Evolutionary conservation across 2,797 vertebrate genomes (phyloP), one percentile per base, ranked within the genome.

Genomic region (Periophthalmus magnuspinnatus): DNA sequence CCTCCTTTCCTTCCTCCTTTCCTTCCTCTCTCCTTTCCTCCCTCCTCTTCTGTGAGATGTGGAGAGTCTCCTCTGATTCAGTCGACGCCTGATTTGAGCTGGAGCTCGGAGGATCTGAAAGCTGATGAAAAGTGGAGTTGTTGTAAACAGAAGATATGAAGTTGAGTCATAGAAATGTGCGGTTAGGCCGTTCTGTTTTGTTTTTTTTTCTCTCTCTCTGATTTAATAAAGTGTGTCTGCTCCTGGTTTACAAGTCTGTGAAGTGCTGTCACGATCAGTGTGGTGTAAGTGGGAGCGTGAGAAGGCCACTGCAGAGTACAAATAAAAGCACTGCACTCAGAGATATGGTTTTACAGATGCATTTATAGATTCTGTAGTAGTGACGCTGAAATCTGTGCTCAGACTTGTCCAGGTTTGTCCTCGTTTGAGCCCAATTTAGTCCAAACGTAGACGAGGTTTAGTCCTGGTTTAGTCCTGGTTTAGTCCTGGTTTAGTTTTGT

Each of bases 121-220:
- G 38, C 48, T 64, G 62, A 64, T 64, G 62, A 64, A 64, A 64
- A 67, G 33, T 54, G 47, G 2, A 56, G 64, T 55, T 66, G 50
- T 38, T 36, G 28, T 67, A 67, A 55, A 54, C 48, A 67, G 52
- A 54, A 66, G 47, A 66, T 52, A 50, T 63, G 38, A 47, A 45
- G 41, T 48, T 64, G 61, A 64, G 62, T 64, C 62, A 64, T 28
- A 17, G 7, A 5, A 28, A 64, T 48, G 61, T 64, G 41, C 21
- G 19, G 33, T 48, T 64, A 28, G 22, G 22, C 32, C 22, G 22
- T 64, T 28, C 6, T 47, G 11, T 64, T 47, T 47, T 41, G 33
- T 5, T 36, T 36, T 36, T 36, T 5, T 36, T 36, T 36, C 33
- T 6, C 2, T 54, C 4, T 22, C n/a, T 17, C 6, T 19, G 41